A percentile compares a stretch with the other conserved stretches of the same genome.
Conservation (phyloP, 2,888 invertebrate genomes). For the Sarcophaga carnaria region DNA sequence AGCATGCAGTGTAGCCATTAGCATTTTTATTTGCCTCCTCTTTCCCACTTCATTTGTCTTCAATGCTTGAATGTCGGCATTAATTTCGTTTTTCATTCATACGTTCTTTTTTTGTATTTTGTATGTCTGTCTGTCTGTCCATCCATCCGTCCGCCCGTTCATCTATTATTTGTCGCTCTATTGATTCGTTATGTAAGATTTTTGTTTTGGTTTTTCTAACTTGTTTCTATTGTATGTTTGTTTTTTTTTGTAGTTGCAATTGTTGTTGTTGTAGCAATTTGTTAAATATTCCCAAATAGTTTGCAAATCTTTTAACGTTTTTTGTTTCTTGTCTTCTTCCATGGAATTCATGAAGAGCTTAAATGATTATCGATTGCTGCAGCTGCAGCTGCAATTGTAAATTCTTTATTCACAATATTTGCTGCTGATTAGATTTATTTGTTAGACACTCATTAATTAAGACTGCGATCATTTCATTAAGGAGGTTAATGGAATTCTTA, state of each 20-base stretch:
- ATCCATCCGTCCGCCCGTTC: constrained; percentile 16
- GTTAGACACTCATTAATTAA: constrained; percentile 51
- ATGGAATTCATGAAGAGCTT: constrained; percentile 7
- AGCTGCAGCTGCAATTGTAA: constrained; percentile 64
- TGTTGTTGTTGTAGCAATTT: constrained; percentile 27
- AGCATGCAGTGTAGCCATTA: neutral
- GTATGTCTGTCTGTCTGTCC: neutral
- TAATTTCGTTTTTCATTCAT: constrained; percentile 49
- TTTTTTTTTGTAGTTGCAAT: neutral
- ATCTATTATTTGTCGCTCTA: constrained; percentile 18
- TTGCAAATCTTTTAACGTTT: constrained; percentile 20
- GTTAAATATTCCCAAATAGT: constrained; percentile 25
- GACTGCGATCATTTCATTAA: constrained; percentile 23
- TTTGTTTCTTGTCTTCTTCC: neutral
- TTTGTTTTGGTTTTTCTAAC: constrained; percentile 4
- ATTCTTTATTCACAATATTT: constrained; percentile 40
- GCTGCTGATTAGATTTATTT: neutral
- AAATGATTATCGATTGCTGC: constrained; percentile 38
- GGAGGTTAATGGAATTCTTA: no score
- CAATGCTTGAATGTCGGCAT: neutral
- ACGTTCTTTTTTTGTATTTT: constrained; percentile 6
- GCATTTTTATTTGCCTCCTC: neutral
- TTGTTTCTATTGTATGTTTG: constrained; percentile 10
- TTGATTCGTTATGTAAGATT: constrained; percentile 59
- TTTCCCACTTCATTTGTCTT: neutral